A percentile compares a stretch with the other conserved stretches of the same genome.
Conservation (phyloP, 2,113 vertebrate genomes). For the Proterorhinus semilunaris region DNA sequence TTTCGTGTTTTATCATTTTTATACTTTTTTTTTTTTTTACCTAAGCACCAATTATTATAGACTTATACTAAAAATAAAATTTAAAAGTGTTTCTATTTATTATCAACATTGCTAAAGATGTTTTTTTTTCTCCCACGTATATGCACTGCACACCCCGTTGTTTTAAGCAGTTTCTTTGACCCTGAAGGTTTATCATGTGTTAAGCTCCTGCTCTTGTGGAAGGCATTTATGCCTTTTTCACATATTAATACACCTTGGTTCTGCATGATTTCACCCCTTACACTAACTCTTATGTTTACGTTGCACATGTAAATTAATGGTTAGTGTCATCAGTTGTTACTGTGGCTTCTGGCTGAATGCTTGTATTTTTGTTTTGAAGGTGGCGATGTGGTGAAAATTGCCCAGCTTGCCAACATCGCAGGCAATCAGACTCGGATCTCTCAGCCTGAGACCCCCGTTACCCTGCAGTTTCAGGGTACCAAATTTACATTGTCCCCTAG, state of each 20-base stretch:
- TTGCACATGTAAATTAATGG: neutral
- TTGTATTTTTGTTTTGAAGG: constrained; percentile 67
- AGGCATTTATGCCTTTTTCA: constrained; percentile 46
- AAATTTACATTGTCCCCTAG: constrained; percentile 91
- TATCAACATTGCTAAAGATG: neutral
- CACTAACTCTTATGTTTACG: constrained; percentile 75
- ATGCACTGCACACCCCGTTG: constrained; percentile 50
- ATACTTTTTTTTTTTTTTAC: neutral
- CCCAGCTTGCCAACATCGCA: constrained; percentile 85
- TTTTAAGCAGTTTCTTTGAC: constrained; percentile 34
- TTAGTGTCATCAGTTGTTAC: too few relatives aligned
- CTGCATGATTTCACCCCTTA: constrained; percentile 79
- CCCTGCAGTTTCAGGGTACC: constrained; percentile 92
- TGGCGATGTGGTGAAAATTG: constrained; percentile 88
- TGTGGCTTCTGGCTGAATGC: too few relatives aligned
- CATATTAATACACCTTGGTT: constrained; percentile 75
- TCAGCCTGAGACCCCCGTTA: constrained; percentile 89
- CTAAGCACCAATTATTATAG: neutral
- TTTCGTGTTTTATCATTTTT: neutral
- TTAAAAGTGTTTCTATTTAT: neutral
- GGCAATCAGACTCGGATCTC: constrained; percentile 84
- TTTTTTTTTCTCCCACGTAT: constrained; percentile 24
- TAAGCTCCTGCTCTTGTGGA: constrained; percentile 42
- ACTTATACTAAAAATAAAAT: neutral
- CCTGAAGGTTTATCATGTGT: constrained; percentile 40